Conservation (phyloP, 2,113 vertebrate genomes). For the Oryctolagus cuniculus region mOryCun1.1 NC_091436.1:146984001-146984500, state of each 20-base stretch:
- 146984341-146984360: not conserved
- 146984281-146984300: not conserved
- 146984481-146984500: not conserved
- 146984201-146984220: constrained; percentile 62
- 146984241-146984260: constrained; percentile 72
- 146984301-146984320: not conserved
- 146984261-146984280: not conserved
- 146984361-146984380: not conserved
- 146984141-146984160: constrained; percentile 56
- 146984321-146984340: not conserved
- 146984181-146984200: constrained; percentile 73
- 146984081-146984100: constrained; percentile 3
- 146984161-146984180: constrained; percentile 43
- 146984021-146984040: constrained; percentile 27
- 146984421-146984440: not conserved
- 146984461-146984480: not conserved
- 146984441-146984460: not conserved
- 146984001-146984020: constrained; percentile 44
- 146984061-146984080: not conserved
- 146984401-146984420: not conserved
- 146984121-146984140: constrained; percentile 49
- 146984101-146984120: constrained; percentile 49
- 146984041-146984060: constrained; percentile 10
- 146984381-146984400: not conserved
- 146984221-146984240: constrained; percentile 46